Evolutionary conservation across 2,113 vertebrate species (phyloP).

Genomic region (Apeltes quadracus): DNA sequence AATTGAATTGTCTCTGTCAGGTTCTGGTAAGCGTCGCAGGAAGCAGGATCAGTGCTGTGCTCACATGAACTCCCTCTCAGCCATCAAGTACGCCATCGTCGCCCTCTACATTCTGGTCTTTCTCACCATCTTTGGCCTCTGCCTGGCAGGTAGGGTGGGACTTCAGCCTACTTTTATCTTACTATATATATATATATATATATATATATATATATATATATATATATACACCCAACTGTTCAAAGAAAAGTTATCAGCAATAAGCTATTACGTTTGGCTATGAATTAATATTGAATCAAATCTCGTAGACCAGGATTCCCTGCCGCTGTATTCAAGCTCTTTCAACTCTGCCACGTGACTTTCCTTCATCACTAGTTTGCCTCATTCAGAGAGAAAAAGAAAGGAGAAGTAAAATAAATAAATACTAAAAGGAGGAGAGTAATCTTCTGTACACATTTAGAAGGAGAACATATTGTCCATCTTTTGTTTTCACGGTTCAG

Average conservation of each 20-base stretch:
- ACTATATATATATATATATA: too few relatives aligned
- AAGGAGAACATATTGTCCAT: slow-evolving; percentile 13
- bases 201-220: too few relatives aligned
- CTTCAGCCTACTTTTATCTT: too few relatives aligned
- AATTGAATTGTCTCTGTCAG: slow-evolving; percentile 58
- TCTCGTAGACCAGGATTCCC: not conserved
- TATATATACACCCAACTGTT: too few relatives aligned
- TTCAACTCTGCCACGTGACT: not conserved
- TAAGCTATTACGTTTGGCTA: not conserved
- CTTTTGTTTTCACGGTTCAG: slow-evolving; percentile 29
- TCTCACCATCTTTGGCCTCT: slow-evolving; percentile 82
- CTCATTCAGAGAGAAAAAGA: not conserved
- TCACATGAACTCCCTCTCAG: slow-evolving; percentile 79
- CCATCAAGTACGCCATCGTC: slow-evolving; percentile 84
- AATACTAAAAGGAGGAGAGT: not conserved
- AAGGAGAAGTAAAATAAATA: not conserved
- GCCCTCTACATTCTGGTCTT: slow-evolving; percentile 83
- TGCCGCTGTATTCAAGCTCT: not conserved
- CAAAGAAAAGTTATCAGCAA: too few relatives aligned
- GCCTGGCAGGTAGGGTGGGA: slow-evolving; percentile 78
- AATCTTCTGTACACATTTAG: not conserved
- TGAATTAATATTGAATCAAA: not conserved
- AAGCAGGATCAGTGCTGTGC: slow-evolving; percentile 78
- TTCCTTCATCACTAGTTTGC: not conserved
- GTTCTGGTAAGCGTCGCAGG: slow-evolving; percentile 75